These are phyloP conservation scores for Sander vitreus DNA, from an alignment of 2,113 vertebrate genomes.

Conservation along the genomic window DNA sequence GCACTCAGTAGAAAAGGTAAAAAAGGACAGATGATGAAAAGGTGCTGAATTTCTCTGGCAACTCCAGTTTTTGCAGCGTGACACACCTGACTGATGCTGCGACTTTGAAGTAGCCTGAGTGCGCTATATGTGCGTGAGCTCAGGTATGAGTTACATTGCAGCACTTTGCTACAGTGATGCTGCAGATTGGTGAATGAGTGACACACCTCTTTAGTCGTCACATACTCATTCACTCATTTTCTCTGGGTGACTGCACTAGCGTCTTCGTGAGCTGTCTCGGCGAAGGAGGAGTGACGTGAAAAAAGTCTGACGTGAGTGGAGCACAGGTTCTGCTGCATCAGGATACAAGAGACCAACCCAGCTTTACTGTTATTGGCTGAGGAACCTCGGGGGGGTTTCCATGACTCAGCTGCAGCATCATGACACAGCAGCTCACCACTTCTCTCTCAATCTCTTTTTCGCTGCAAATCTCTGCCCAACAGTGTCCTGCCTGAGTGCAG, in stretches of 20 bases:
- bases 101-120: not conserved
- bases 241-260: conserved; percentile 56
- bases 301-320: conserved; percentile 49
- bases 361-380: conserved; percentile 71
- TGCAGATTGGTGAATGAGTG: conserved; percentile 54
- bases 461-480: conserved; percentile 62
- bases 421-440: conserved; percentile 12
- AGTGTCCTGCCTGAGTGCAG: conserved; percentile 15
- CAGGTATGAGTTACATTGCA: conserved; percentile 63
- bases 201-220: conserved; percentile 75
- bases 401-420: conserved; percentile 78
- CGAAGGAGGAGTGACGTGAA: conserved; percentile 51
- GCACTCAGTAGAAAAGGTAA: not conserved
- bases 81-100: not conserved
- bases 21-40: not conserved
- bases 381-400: conserved; percentile 17
- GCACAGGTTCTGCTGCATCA: conserved; percentile 79
- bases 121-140: not conserved
- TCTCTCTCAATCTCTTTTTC: conserved; percentile 80
- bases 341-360: conserved; percentile 55
- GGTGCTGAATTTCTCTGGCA: not conserved
- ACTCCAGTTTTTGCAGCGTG: conserved; percentile 6
- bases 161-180: conserved; percentile 62
- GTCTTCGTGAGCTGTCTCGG: conserved; percentile 32
- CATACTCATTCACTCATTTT: conserved; percentile 14